Percentiles rank a stretch among this genome's conserved stretches.
These are phyloP conservation scores for Pristionchus arcanus DNA, from an alignment of 2,888 invertebrate genomes.

Conservation along the genomic window DNA sequence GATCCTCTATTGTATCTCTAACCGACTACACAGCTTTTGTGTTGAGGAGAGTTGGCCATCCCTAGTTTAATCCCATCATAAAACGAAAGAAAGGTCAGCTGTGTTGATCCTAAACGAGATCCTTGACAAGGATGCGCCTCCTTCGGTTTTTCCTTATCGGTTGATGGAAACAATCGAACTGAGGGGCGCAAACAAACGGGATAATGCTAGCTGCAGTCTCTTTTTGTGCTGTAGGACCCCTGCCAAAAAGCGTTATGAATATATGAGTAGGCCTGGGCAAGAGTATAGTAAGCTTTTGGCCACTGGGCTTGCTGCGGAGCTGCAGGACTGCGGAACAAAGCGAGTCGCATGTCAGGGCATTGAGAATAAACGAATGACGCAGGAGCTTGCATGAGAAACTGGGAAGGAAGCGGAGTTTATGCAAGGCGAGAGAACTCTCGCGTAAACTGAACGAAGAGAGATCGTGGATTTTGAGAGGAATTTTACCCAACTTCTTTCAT, in stretches of 20 bases:
- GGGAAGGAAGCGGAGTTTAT: neutral
- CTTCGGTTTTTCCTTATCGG: neutral
- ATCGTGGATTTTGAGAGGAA: too few relatives aligned
- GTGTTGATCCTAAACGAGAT: neutral
- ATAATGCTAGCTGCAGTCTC: neutral
- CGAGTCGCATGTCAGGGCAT: neutral
- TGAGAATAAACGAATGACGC: neutral
- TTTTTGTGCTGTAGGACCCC: neutral
- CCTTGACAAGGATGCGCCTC: neutral
- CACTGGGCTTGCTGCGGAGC: neutral
- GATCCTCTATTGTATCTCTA: too few relatives aligned
- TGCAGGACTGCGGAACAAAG: neutral
- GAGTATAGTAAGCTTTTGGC: neutral
- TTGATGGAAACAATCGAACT: neutral
- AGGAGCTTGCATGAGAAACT: neutral
- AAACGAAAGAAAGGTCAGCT: constrained; percentile 17
- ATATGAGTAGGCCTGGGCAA: neutral
- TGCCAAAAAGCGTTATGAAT: neutral
- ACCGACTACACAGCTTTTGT: too few relatives aligned
- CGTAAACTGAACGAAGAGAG: neutral
- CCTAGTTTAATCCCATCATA: constrained; percentile 35
- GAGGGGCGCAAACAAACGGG: neutral
- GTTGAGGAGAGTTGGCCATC: too few relatives aligned
- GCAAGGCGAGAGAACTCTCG: neutral
- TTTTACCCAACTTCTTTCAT: too few relatives aligned